Percentiles rank a stretch among this genome's conserved stretches.
Evolutionary conservation across 2,888 invertebrate species (phyloP).

Genomic region (Bellardia pandia): DNA sequence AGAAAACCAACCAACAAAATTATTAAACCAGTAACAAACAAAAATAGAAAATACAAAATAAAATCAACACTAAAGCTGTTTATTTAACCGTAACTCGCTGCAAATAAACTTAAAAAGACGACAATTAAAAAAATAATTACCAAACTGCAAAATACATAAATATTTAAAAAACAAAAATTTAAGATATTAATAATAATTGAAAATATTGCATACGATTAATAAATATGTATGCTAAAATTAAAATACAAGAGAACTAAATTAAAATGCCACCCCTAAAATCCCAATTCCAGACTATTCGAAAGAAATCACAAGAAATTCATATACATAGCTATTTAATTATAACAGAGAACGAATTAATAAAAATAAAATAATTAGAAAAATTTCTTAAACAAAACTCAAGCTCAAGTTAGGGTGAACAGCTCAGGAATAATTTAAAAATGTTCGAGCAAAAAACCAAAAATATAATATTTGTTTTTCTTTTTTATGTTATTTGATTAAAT

Average conservation of each 20-base stretch:
- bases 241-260: neutral
- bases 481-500: neutral
- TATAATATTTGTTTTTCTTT: too few species aligned
- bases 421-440: conserved; percentile 64
- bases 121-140: conserved; percentile 44
- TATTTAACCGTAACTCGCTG: conserved; percentile 67
- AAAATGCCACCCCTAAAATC: neutral
- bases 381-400: conserved; percentile 65
- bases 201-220: conserved; percentile 39
- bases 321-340: conserved; percentile 26
- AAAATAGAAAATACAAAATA: conserved; percentile 63
- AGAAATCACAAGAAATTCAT: conserved; percentile 34
- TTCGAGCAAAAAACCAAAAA: conserved; percentile 56
- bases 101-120: conserved; percentile 65
- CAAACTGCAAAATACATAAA: conserved; percentile 58
- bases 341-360: neutral
- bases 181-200: conserved; percentile 49
- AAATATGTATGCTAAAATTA: conserved; percentile 23
- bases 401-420: conserved; percentile 74
- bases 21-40: conserved; percentile 25
- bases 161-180: conserved; percentile 17
- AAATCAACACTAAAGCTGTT: conserved; percentile 66
- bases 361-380: conserved; percentile 6
- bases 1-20: conserved; percentile 47
- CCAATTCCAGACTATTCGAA: neutral